Evolutionary conservation across 2,113 vertebrate genomes (phyloP), one percentile per base, ranked within the genome.

Genomic region (Galemys pyrenaicus): DNA sequence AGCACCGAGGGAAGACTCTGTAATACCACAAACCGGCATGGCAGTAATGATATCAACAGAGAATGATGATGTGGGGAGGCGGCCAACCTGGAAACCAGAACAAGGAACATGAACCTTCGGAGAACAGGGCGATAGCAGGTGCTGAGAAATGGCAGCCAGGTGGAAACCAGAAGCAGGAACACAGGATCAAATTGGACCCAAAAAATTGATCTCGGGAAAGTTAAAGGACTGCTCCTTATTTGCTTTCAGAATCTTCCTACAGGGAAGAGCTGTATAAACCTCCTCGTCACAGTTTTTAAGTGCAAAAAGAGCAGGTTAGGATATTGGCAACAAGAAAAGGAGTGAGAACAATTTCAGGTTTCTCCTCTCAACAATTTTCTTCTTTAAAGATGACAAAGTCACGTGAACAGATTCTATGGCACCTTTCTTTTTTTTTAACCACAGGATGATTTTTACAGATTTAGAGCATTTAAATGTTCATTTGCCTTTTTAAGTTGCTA

Each of bases 151-250:
- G 26, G 54, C 17, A 46, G 39, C 71, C 68, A 35, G 13, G 13
- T 51, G 39, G 93, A 68, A 94, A 83, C 37, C 13, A 3, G 56
- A 70, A 54, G 65, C 67, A 49, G 46, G 32, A 68, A 89, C 46
- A 62, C 22, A 46, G 16, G 4, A 51, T 8, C 24, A 68, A 46
- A 35, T 20, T 1, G 10, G 75, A 60, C 35, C 44, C 20, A 16
- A 37, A 20, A 35, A 78, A 17, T 13, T 9, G 32, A 64, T 11
- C 26, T 8, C 4, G 70, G 30, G 54, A n/a, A 8, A 15, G 26
- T 9, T 26, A 22, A 30, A 64, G 60, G 30, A 9, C 10, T 0
- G 3, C 1, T 56, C 32, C 0, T 0, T 4, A 1, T 64, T 32
- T 49, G 68, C 56, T 62, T 26, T 67, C 24, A 32, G 68, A 62